These are phyloP conservation scores for Tragelaphus scriptus DNA, from an alignment of 2,113 vertebrate species.

Conservation along the genomic window DNA sequence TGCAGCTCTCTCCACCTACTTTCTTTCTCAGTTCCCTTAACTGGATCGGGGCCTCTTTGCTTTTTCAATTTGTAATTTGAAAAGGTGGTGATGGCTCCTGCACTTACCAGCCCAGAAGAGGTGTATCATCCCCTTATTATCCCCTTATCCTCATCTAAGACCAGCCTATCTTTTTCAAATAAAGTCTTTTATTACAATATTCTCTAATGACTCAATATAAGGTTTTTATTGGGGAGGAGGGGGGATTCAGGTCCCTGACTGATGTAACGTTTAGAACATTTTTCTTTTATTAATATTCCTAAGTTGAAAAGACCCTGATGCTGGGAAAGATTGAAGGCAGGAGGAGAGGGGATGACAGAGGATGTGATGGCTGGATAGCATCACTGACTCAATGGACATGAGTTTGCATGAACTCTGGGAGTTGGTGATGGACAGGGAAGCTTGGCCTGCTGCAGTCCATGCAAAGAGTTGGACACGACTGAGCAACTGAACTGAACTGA, in stretches of 20 bases:
- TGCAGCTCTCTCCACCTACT: not conserved
- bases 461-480: not conserved
- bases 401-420: not conserved
- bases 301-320: not conserved
- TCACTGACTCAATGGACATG: not conserved
- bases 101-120: not conserved
- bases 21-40: not conserved
- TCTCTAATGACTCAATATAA: not conserved
- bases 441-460: not conserved
- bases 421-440: not conserved
- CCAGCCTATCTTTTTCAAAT: not conserved
- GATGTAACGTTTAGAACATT: not conserved
- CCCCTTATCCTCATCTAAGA: not conserved
- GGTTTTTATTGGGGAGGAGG: not conserved
- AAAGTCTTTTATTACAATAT: not conserved
- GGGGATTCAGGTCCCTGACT: not conserved
- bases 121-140: not conserved
- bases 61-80: not conserved
- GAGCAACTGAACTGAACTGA: not conserved
- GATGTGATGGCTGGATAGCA: not conserved
- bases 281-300: slow-evolving; percentile 5
- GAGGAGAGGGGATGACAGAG: not conserved
- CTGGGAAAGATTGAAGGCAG: not conserved
- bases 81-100: not conserved
- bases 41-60: not conserved